A percentile compares a stretch with the other conserved stretches of the same genome.
Evolutionary conservation across 2,113 vertebrate species (phyloP).

Genomic region (Alosa alosa): DNA sequence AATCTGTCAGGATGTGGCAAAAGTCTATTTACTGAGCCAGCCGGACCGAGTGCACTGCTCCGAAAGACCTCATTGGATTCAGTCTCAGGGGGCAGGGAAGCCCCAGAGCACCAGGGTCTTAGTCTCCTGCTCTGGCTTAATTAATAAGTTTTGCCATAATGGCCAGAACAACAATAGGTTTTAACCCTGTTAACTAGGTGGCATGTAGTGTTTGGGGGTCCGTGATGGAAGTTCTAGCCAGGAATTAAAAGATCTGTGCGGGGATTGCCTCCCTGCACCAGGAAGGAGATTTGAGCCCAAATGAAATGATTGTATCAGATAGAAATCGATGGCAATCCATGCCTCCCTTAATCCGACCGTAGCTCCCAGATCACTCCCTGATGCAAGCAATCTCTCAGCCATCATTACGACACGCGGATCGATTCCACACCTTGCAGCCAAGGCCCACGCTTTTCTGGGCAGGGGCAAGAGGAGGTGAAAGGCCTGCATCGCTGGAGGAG

Average conservation of each 20-base stretch:
- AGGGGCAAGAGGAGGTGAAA: slow-evolving; percentile 44
- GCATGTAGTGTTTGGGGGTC: slow-evolving; percentile 50
- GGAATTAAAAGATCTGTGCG: slow-evolving; percentile 69
- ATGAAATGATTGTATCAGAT: slow-evolving; percentile 82
- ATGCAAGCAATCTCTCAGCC: slow-evolving; percentile 73
- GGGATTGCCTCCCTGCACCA: slow-evolving; percentile 61
- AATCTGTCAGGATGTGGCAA: slow-evolving; percentile 45
- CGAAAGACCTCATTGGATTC: slow-evolving; percentile 56
- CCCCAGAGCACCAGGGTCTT: slow-evolving; percentile 44
- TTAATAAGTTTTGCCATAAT: slow-evolving; percentile 70
- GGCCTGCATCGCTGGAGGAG: slow-evolving; percentile 53
- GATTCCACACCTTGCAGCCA: slow-evolving; percentile 54
- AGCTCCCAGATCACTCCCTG: slow-evolving; percentile 68
- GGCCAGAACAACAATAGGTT: slow-evolving; percentile 63
- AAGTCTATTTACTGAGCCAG: neutral
- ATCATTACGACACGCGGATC: slow-evolving; percentile 70
- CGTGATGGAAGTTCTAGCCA: slow-evolving; percentile 42
- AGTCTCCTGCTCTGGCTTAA: slow-evolving; percentile 58
- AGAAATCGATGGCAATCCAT: slow-evolving; percentile 79
- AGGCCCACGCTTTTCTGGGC: slow-evolving; percentile 57
- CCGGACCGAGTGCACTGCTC: neutral
- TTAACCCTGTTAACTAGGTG: slow-evolving; percentile 66
- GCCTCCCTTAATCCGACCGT: slow-evolving; percentile 72
- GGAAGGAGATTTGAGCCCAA: slow-evolving; percentile 72
- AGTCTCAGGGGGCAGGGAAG: slow-evolving; percentile 44